A percentile compares a stretch with the other conserved stretches of the same genome.
Evolutionary conservation across 37 sponge, comb jelly and placozoan genomes (phyloP).

Genomic region (Tethya wilhelma): DNA sequence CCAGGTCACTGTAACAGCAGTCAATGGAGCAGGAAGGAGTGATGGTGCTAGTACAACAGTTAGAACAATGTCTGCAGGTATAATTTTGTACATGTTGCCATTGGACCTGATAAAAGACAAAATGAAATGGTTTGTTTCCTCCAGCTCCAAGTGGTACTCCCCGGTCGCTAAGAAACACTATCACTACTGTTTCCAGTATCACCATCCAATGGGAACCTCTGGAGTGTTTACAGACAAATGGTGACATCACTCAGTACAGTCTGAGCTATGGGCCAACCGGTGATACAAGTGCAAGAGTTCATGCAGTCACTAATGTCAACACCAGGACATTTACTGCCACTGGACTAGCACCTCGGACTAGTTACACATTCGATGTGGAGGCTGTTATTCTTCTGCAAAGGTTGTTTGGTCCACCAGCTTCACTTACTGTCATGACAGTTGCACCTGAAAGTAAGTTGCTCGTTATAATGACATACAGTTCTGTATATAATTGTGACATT

Average conservation of each 20-base stretch:
- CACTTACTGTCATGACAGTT: background rate
- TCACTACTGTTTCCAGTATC: conserved; percentile 2
- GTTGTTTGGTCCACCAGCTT: background rate
- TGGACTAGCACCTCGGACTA: conserved; percentile 19
- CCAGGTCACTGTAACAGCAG: conserved; percentile 19
- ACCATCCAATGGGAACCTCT: conserved; percentile 21
- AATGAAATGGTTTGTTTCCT: too few relatives aligned
- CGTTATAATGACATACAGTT: background rate
- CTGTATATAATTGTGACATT: background rate
- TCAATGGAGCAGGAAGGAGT: conserved; percentile 37
- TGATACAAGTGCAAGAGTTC: background rate
- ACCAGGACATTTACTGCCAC: background rate
- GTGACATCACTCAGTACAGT: conserved; percentile 25
- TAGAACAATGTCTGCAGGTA: background rate
- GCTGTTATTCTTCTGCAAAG: background rate
- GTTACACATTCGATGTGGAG: conserved; percentile 1
- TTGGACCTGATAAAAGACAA: too few relatives aligned
- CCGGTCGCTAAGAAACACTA: background rate
- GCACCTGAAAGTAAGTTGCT: background rate
- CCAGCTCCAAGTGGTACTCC: conserved; percentile 21
- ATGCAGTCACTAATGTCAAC: background rate
- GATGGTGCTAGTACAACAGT: background rate
- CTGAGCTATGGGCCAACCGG: background rate
- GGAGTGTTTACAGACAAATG: conserved; percentile 3
- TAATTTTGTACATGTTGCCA: too few relatives aligned